Conservation (phyloP, 2,113 vertebrate genomes). For the Gymnobelideus leadbeateri region DNA sequence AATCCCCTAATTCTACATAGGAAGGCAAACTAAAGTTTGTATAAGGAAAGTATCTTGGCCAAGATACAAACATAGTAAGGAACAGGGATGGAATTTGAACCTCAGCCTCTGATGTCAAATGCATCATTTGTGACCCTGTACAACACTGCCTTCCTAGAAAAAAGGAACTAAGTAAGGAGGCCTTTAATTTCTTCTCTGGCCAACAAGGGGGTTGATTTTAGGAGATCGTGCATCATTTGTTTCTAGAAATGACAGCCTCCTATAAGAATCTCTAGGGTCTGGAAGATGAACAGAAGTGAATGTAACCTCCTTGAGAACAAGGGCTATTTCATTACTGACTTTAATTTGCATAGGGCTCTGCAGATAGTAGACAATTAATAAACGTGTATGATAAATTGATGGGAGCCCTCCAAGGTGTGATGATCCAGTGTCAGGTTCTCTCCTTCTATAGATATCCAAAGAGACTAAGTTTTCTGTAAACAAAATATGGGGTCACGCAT, state of each 20-base stretch:
- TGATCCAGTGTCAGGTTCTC: background rate
- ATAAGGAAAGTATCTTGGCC: background rate
- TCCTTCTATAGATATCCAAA: background rate
- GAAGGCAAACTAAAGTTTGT: background rate
- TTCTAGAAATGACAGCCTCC: background rate
- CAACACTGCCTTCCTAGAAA: background rate
- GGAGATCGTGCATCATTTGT: accelerated
- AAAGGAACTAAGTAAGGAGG: background rate
- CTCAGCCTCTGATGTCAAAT: background rate
- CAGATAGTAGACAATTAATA: background rate
- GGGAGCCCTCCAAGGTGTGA: background rate
- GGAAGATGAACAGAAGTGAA: background rate
- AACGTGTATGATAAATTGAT: background rate
- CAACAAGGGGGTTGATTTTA: background rate
- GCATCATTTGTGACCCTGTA: background rate
- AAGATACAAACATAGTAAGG: background rate
- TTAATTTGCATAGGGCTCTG: background rate
- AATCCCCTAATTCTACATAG: background rate
- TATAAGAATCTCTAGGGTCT: background rate
- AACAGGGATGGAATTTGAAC: background rate
- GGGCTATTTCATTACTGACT: background rate
- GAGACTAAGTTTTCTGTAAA: background rate
- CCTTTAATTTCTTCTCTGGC: background rate
- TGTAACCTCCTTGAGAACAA: background rate
- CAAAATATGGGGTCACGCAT: background rate